Evolutionary conservation across 2,797 vertebrate species (phyloP).

Genomic region (Bradypus variegatus): DNA sequence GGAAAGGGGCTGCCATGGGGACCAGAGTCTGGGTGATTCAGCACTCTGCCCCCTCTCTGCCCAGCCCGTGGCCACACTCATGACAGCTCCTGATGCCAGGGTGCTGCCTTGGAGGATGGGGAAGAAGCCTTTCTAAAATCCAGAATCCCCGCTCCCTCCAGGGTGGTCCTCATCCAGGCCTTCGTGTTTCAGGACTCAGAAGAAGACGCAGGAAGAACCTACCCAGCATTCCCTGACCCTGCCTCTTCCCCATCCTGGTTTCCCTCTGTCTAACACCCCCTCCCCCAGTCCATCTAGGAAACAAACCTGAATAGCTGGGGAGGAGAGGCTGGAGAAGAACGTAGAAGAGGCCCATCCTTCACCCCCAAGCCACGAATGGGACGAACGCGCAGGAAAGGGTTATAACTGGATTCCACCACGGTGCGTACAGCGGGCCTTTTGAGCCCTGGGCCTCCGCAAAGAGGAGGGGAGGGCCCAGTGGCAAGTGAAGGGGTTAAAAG

Average conservation of each 20-base stretch:
- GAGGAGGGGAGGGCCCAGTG: not conserved
- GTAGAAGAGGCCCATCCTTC: not conserved
- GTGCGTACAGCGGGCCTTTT: not conserved
- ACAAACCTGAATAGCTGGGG: not conserved
- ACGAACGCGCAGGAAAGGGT: not conserved
- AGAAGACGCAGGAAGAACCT: not conserved
- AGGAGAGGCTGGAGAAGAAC: not conserved
- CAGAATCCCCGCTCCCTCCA: not conserved
- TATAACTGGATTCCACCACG: not conserved
- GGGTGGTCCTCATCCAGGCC: not conserved
- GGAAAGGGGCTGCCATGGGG: constrained; percentile 26
- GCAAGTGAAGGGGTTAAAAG: not conserved
- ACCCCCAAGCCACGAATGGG: not conserved
- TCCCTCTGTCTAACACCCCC: not conserved
- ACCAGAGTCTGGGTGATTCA: constrained; percentile 73
- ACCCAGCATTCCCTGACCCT: not conserved
- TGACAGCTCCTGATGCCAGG: constrained; percentile 9
- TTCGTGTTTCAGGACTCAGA: not conserved
- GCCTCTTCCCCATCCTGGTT: not conserved
- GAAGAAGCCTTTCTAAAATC: constrained; percentile 15
- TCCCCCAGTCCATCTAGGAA: constrained; percentile 16
- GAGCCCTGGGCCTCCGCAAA: not conserved
- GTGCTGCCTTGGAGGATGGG: constrained; percentile 29
- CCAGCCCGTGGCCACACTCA: constrained; percentile 29
- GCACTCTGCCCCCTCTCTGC: constrained; percentile 69